Conservation (phyloP, 2,888 invertebrate genomes). For the Doris montereyensis region DNA sequence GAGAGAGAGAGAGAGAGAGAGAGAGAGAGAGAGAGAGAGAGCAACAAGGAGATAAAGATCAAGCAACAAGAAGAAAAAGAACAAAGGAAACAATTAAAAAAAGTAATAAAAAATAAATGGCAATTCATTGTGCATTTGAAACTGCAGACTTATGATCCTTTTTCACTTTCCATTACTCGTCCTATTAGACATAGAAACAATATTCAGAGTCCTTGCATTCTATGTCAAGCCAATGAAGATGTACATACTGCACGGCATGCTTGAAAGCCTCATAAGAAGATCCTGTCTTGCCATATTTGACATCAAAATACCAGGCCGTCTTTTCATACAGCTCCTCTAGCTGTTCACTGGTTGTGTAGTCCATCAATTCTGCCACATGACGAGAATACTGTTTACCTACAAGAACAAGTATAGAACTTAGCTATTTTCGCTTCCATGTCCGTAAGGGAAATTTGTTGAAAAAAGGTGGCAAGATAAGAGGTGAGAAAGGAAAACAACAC, state of each 20-base stretch:
- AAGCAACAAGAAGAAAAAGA: not conserved
- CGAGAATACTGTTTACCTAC: slow-evolving; percentile 90
- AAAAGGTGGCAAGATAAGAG: too few species aligned
- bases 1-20: slow-evolving; percentile 20
- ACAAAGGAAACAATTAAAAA: not conserved
- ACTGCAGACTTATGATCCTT: too few species aligned
- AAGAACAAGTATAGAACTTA: slow-evolving; percentile 40
- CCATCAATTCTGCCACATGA: slow-evolving; percentile 95
- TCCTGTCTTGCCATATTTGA: slow-evolving; percentile 95
- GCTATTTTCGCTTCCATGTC: too few species aligned
- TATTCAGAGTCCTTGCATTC: too few species aligned
- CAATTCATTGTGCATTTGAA: too few species aligned
- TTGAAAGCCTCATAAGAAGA: slow-evolving; percentile 98
- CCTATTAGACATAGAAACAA: too few species aligned
- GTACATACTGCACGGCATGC: slow-evolving; percentile 92
- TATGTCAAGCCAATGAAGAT: not conserved
- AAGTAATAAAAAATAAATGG: not conserved
- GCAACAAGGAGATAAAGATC: not conserved
- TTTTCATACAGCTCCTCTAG: slow-evolving; percentile 94
- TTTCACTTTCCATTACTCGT: too few species aligned
- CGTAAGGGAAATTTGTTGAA: too few species aligned
- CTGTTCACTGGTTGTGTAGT: slow-evolving; percentile 91
- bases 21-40: slow-evolving; percentile 5
- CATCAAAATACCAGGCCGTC: slow-evolving; percentile 99
- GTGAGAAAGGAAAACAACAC: too few species aligned